Evolutionary conservation across 2,888 invertebrate species (phyloP).

Genomic region (Coleophora deauratella): DNA sequence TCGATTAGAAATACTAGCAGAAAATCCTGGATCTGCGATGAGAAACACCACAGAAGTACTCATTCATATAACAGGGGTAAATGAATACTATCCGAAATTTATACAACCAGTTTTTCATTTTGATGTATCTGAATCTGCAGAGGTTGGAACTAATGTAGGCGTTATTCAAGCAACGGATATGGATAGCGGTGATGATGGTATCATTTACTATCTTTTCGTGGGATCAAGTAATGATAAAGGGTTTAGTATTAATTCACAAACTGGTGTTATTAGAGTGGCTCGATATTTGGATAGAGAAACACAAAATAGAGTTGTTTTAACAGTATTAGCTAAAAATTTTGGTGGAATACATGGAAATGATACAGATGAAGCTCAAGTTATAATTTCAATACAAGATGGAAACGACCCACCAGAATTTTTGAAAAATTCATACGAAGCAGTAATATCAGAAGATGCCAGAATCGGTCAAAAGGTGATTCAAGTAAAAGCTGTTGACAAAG

Average conservation of each 20-base stretch:
- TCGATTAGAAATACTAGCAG: conserved; percentile 83
- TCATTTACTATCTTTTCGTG: conserved; percentile 92
- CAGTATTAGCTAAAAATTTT: conserved; percentile 94
- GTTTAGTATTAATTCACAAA: conserved; percentile 88
- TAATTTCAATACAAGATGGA: conserved; percentile 94
- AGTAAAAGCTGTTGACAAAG: conserved; percentile 92
- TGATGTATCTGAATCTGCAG: conserved; percentile 93
- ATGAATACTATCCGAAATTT: conserved; percentile 92
- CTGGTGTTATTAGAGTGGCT: conserved; percentile 88
- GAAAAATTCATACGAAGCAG: conserved; percentile 83
- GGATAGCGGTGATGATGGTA: conserved; percentile 90
- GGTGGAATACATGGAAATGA: conserved; percentile 96
- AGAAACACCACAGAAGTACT: conserved; percentile 81
- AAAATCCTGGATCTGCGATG: conserved; percentile 90
- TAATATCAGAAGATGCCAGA: conserved; percentile 85
- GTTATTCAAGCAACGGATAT: conserved; percentile 91
- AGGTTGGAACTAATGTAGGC: conserved; percentile 89
- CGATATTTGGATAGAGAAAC: conserved; percentile 89
- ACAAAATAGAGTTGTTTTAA: conserved; percentile 90
- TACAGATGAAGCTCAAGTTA: conserved; percentile 95
- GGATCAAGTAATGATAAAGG: conserved; percentile 95
- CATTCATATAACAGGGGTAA: conserved; percentile 87
- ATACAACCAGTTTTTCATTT: conserved; percentile 92
- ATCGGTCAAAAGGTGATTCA: conserved; percentile 83
- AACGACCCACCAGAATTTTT: conserved; percentile 96